Conservation (phyloP, 2,888 invertebrate species). For the Drosophila gaucha region DNA sequence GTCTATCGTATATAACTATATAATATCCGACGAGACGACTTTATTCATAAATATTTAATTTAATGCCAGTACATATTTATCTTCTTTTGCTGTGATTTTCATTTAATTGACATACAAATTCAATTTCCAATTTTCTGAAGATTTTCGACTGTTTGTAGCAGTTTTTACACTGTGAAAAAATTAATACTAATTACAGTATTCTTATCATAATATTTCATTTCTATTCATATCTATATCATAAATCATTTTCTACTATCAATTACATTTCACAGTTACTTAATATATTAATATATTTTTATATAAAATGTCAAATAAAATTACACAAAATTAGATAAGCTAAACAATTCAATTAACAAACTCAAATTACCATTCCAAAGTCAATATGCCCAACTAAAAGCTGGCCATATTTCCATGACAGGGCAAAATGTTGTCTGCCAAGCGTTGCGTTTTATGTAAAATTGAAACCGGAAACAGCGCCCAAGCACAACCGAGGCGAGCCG, state of each 20-base stretch:
- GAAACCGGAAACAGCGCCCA: slow-evolving; percentile 61
- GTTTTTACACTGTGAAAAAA: no score
- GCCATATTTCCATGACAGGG: slow-evolving; percentile 28
- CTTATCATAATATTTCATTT: no score
- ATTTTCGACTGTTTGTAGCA: no score
- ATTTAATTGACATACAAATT: no score
- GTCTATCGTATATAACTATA: no score
- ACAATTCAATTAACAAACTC: not conserved
- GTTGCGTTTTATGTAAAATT: slow-evolving; percentile 65
- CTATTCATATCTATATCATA: not conserved
- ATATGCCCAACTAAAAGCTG: not conserved
- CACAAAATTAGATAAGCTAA: not conserved
- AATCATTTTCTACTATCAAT: not conserved
- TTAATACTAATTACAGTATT: no score
- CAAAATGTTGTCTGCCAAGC: slow-evolving; percentile 50
- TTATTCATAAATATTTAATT: no score
- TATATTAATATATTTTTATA: not conserved
- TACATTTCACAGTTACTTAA: not conserved
- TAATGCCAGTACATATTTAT: no score
- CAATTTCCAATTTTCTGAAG: no score
- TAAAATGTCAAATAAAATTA: not conserved
- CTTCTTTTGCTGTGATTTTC: no score
- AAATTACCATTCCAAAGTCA: not conserved
- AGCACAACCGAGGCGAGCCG: not conserved
- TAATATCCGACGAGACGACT: no score